Percentiles rank a stretch among this genome's conserved stretches.
phyloP scores from a whole-genome alignment of 2,888 invertebrate genomes.

The Stegophylla sp. region DNA sequence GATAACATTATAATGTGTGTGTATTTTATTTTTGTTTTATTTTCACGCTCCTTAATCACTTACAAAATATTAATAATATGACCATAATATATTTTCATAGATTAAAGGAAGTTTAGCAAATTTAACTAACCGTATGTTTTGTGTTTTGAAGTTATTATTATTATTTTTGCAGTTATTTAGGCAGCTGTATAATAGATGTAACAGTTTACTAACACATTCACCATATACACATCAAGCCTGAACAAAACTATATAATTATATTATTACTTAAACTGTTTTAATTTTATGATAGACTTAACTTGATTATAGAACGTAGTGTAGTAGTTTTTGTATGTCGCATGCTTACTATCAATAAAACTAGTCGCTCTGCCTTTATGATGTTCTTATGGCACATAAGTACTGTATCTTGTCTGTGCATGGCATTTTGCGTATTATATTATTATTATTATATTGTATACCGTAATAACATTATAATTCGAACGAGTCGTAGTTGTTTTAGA shows the following conservation, averaged over 20 bases:
- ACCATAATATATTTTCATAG: background rate
- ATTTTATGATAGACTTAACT: background rate
- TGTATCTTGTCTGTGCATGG: background rate
- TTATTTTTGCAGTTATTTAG: background rate
- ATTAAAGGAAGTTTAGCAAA: slow-evolving; percentile 19
- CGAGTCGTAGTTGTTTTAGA: background rate
- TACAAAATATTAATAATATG: too few relatives aligned
- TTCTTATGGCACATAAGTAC: background rate
- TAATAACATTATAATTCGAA: background rate
- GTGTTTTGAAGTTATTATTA: background rate
- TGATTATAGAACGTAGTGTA: too few relatives aligned
- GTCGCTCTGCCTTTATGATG: background rate
- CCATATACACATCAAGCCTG: slow-evolving; percentile 38
- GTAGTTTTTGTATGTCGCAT: background rate
- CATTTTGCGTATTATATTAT: background rate
- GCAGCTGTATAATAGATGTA: slow-evolving; percentile 27
- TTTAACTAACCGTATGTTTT: background rate
- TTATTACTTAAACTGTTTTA: slow-evolving; percentile 1
- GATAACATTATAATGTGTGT: background rate
- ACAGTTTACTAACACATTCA: slow-evolving; percentile 51
- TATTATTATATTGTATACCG: background rate
- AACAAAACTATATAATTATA: slow-evolving; percentile 33
- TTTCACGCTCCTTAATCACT: background rate
- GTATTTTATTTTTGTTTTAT: background rate
- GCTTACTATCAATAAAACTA: background rate